Percentiles rank a stretch among this genome's conserved stretches.
Evolutionary conservation across 2,113 vertebrate genomes (phyloP).

Genomic region (Zosterops lateralis): DNA sequence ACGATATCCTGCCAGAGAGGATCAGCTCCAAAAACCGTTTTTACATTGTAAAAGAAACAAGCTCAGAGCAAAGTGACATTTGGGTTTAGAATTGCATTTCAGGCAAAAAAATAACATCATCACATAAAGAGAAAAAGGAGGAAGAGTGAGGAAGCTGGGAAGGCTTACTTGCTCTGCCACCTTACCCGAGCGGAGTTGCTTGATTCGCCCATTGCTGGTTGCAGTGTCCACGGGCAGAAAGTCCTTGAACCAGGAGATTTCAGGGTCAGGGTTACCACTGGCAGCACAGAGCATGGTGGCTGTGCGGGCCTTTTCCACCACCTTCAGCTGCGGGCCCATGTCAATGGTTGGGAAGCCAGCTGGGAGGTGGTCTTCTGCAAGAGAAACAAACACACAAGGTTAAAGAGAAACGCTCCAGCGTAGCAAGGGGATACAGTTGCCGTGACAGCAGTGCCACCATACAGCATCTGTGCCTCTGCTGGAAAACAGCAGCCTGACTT

Average conservation of each 20-base stretch:
- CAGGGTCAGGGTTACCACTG: conserved; percentile 92
- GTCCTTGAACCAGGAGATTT: conserved; percentile 98
- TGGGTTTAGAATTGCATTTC: neutral
- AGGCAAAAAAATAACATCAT: neutral
- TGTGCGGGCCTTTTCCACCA: conserved; percentile 92
- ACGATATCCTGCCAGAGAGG: neutral
- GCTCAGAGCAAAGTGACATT: neutral
- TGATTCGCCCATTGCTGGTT: conserved; percentile 89
- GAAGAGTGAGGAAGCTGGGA: neutral
- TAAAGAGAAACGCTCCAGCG: neutral
- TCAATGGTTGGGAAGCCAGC: conserved; percentile 93
- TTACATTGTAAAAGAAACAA: conserved; percentile 2
- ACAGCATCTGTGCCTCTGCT: conserved; percentile 41
- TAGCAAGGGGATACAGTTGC: neutral
- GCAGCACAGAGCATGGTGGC: conserved; percentile 97
- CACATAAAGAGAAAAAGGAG: neutral
- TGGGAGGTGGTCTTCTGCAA: conserved; percentile 92
- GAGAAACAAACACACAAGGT: neutral
- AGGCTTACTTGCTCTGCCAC: conserved; percentile 41
- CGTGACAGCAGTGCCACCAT: neutral
- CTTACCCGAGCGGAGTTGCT: conserved; percentile 97
- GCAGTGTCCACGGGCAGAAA: conserved; percentile 93
- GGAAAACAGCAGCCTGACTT: conserved; percentile 49
- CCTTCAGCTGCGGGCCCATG: conserved; percentile 97
- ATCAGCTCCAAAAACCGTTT: neutral